Conservation (phyloP, 1,140 invertebrate species). For the Drosophila ambigua region DNA sequence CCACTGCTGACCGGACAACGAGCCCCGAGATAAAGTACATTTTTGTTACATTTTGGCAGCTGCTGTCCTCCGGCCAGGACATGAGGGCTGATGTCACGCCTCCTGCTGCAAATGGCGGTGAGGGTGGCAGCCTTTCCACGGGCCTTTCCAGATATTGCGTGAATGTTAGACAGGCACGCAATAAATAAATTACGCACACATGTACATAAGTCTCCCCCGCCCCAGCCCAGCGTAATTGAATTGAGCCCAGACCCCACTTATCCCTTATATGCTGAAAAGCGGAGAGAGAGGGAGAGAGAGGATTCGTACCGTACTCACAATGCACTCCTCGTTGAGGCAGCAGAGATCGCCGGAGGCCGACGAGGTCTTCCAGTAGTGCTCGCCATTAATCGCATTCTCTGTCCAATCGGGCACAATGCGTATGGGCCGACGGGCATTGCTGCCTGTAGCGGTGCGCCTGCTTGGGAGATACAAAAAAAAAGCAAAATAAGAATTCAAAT, state of each 20-base stretch:
- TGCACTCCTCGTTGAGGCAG: conserved; percentile 95
- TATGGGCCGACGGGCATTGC: conserved; percentile 86
- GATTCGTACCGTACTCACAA: conserved; percentile 87
- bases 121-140: background rate
- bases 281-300: no score
- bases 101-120: no score
- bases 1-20: conserved; percentile 19
- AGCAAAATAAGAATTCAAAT: background rate
- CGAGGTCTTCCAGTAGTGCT: conserved; percentile 94
- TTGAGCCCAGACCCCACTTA: conserved; percentile 13
- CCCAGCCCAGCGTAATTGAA: conserved; percentile 62
- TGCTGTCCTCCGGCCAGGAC: conserved; percentile 8
- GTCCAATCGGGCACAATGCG: conserved; percentile 93
- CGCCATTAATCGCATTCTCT: conserved; percentile 90
- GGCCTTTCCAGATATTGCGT: conserved; percentile 33
- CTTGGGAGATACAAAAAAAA: conserved; percentile 35
- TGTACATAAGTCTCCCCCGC: conserved; percentile 35
- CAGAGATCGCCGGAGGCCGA: conserved; percentile 96
- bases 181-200: conserved; percentile 81
- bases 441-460: conserved; percentile 85
- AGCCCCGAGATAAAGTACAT: conserved; percentile 29
- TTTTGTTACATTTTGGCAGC: conserved; percentile 17
- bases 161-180: conserved; percentile 70
- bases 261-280: background rate
- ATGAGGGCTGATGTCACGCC: conserved; percentile 35